Base-by-base conservation (phyloP, 1,140 invertebrate species). In the Aplysia californica region DNA sequence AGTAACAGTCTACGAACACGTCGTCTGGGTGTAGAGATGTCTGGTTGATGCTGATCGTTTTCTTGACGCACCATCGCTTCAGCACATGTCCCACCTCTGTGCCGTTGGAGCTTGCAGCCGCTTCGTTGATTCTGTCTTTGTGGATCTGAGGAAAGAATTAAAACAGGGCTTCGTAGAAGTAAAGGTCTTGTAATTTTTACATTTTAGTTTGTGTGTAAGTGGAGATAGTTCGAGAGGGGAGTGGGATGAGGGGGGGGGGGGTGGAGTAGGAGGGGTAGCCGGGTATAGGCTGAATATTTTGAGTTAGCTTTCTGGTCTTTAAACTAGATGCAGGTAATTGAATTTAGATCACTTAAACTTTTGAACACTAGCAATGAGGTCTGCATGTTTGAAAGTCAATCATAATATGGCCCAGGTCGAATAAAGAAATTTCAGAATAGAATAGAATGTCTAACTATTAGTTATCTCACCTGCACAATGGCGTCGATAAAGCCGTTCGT, bases 401-500 rank as follows among this genome's bases (percentile, higher is more conserved):
- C 3, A 4, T 2, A 2, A 21, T 21, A 10, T 23, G 29, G 3
- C 18, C 44, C 41, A 10, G n/a, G n/a, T n/a, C n/a, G n/a, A n/a
- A n/a, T n/a, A n/a, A n/a, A n/a, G n/a, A n/a, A n/a, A n/a, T n/a
- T n/a, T n/a, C n/a, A n/a, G n/a, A n/a, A n/a, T n/a, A n/a, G n/a
- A 33, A 21, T 0, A 35, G 26, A 26, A 29, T 41, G 10, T 1
- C 6, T 15, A 29, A n/a, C 33, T 35, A 39, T 4, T 26, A 41
- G 2, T 29, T 70, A 29, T 69, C 56, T 75, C 80, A 91, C 86
- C 86, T 91, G 81, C 39, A 92, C 88, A 67, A 92, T 88, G 10
- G 89, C 73, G 18, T 88, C 77, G 6, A 89, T 90, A 67, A 92
- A 85, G 0, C 91, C 91, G 76, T 91, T 90, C 0, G 91, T 92